These are phyloP conservation scores for Sturmia bella DNA, from an alignment of 2,888 invertebrate genomes.

Conservation along the genomic window DNA sequence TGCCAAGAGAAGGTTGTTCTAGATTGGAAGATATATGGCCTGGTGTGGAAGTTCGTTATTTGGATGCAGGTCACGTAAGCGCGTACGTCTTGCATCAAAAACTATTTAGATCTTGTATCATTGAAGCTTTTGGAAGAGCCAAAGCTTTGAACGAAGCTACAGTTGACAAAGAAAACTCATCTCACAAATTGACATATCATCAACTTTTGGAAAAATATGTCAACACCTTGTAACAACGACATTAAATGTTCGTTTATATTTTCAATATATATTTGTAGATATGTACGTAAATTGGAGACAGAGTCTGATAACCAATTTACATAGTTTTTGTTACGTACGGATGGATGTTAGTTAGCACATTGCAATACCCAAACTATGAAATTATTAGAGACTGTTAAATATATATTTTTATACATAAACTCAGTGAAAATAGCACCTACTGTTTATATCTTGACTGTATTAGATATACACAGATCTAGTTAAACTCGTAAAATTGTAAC, in stretches of 20 bases:
- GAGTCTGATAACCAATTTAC: too few relatives aligned
- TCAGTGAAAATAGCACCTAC: too few relatives aligned
- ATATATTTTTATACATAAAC: too few relatives aligned
- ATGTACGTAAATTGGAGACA: too few relatives aligned
- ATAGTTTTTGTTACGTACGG: too few relatives aligned
- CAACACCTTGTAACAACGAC: constrained; percentile 51
- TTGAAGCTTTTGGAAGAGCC: constrained; percentile 89
- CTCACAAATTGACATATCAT: constrained; percentile 73
- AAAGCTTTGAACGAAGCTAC: constrained; percentile 82
- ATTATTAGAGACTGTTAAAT: neutral
- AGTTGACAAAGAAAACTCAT: constrained; percentile 66
- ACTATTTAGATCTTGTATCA: constrained; percentile 90
- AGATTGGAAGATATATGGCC: constrained; percentile 96
- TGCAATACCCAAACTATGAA: neutral
- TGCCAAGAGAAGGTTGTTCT: constrained; percentile 92
- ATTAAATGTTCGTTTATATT: too few relatives aligned
- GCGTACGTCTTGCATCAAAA: constrained; percentile 94
- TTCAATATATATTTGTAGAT: too few relatives aligned
- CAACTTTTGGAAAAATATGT: constrained; percentile 75
- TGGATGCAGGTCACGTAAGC: constrained; percentile 94
- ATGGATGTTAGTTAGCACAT: neutral
- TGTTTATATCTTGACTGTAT: too few relatives aligned
- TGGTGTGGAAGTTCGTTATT: constrained; percentile 92
- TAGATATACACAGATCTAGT: too few relatives aligned
- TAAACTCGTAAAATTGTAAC: too few relatives aligned